A percentile compares a stretch with the other conserved stretches of the same genome.
Evolutionary conservation across 1,140 invertebrate species (phyloP).

Genomic region (Diorhabda elongata): DNA sequence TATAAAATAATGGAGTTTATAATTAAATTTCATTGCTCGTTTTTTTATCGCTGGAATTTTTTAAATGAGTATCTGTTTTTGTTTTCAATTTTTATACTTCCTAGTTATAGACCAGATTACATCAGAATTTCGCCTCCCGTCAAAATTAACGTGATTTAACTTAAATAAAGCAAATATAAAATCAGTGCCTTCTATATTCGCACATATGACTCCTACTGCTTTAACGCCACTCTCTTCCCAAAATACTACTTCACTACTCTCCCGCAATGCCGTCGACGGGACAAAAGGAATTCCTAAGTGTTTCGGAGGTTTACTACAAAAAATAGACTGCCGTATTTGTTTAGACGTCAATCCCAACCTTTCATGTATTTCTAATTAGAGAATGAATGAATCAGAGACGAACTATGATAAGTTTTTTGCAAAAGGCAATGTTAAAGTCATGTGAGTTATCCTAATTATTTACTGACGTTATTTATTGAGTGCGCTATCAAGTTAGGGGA

Average conservation of each 20-base stretch:
- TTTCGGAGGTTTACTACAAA: constrained; percentile 6
- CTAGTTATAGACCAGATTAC: too few relatives aligned
- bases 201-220: constrained; percentile 4
- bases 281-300: constrained; percentile 15
- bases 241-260: constrained; percentile 7
- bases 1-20: too few relatives aligned
- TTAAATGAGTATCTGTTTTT: too few relatives aligned
- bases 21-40: too few relatives aligned
- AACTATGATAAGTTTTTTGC: background rate
- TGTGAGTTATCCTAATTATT: too few relatives aligned
- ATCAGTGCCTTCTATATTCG: constrained; percentile 10
- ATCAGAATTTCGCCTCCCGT: too few relatives aligned
- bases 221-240: constrained; percentile 8
- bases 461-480: too few relatives aligned
- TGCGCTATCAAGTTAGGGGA: too few relatives aligned
- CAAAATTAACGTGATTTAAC: background rate
- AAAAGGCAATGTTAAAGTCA: too few relatives aligned
- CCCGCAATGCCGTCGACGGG: constrained; percentile 5
- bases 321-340: constrained; percentile 12
- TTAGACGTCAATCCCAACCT: constrained; percentile 9
- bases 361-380: constrained; percentile 4
- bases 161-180: background rate
- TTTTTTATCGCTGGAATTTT: too few relatives aligned
- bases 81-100: too few relatives aligned
- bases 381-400: background rate